Base-by-base conservation (phyloP, 2,888 invertebrate species). In the Flabesymbios commensalis region DNA sequence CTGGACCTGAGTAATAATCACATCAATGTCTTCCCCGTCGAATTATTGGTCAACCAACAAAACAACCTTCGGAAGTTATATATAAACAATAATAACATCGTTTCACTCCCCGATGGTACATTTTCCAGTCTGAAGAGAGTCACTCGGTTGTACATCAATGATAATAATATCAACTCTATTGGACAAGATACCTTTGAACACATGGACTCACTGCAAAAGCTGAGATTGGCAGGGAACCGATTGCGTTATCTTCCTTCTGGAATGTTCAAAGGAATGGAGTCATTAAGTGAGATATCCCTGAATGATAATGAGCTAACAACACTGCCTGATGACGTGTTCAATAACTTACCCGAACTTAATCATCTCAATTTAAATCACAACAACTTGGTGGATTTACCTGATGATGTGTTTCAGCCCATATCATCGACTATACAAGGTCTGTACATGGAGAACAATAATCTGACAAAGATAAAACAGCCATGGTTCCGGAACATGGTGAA, bases 1-100 rank as follows among this genome's bases (percentile, higher is more conserved):
- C 51, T 58, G 51, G 49, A 51, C 28, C 3, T 58, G 24, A 52
- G 51, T n/a, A 28, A 52, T 10, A 58, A 58, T 28, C 5, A 14
- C 19, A 17, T 58, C 19, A 19, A 26, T 24, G 19, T 3, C 3
- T 36, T 51, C 10, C 29, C 51, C 26, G 28, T 19, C 14, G 24
- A n/a, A 7, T 36, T 52, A 10, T 32, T 58, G 29, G 10, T 3
- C 2, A 24, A 19, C 7, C n/a, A n/a, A n/a, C 22, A 33, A n/a
- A 22, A 10, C 2, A 22, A 39, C 10, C 51, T 58, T 19, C n/a
- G 51, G 17, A 22, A 28, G 4, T 52, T 58, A n/a, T 53, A 59
- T 28, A 14, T 55, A 10, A 54, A 42, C 19, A 32, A 22, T 2
- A 53, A 57, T 22, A 31, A 26, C 5, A n/a, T 57, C 7, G 32